These are phyloP conservation scores for Sarcophilus harrisii DNA, from an alignment of 2,797 vertebrate genomes.

Conservation along the genomic window DNA sequence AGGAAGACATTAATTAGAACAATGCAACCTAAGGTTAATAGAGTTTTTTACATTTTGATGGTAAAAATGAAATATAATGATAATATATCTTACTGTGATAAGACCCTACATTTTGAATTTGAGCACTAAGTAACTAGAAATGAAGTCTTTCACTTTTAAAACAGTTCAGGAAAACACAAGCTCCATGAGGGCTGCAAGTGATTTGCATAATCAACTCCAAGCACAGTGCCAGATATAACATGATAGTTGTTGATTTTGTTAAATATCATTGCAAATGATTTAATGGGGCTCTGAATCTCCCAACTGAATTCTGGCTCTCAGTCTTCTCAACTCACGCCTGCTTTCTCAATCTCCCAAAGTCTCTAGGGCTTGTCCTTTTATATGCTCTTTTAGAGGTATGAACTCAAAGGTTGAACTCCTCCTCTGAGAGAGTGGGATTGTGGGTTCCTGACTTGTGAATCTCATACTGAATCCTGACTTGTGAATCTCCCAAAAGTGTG, in stretches of 20 bases:
- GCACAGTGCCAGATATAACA: not conserved
- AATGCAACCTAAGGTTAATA: not conserved
- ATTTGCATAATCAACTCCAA: not conserved
- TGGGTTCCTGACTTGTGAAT: too few relatives aligned
- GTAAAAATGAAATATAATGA: not conserved
- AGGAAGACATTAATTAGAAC: not conserved
- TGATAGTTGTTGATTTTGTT: not conserved
- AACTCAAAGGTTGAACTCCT: too few relatives aligned
- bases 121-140: not conserved
- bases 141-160: not conserved
- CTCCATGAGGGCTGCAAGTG: not conserved
- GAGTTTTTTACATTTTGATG: not conserved
- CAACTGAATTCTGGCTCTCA: too few relatives aligned
- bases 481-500: too few relatives aligned
- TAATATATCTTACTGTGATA: not conserved
- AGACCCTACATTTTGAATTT: conserved; percentile 9
- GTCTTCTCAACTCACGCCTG: too few relatives aligned
- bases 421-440: too few relatives aligned
- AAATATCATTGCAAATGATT: not conserved
- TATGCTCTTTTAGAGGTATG: too few relatives aligned
- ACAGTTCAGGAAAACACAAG: not conserved
- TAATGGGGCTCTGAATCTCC: too few relatives aligned
- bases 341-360: too few relatives aligned
- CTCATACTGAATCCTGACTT: too few relatives aligned
- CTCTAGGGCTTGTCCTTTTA: too few relatives aligned